A percentile compares a stretch with the other conserved stretches of the same genome.
phyloP scores from a whole-genome alignment of 2,797 vertebrate genomes.

The Falco cherrug region DNA sequence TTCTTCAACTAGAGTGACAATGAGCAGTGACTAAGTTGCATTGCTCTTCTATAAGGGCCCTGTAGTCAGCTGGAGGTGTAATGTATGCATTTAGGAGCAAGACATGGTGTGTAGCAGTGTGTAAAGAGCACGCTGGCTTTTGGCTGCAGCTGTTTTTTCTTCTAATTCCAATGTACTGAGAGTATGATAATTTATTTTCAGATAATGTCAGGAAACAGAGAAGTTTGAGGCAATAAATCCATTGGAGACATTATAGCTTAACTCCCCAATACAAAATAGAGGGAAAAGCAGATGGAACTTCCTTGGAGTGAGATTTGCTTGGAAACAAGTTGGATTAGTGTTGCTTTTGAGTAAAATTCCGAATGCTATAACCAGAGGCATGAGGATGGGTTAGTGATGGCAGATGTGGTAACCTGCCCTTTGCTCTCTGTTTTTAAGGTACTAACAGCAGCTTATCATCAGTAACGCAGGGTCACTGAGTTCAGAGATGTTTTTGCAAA shows the following conservation, averaged over 20 bases:
- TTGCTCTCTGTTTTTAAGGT: conserved; percentile 42
- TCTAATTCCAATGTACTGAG: neutral
- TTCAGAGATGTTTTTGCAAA: conserved; percentile 11
- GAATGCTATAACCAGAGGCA: neutral
- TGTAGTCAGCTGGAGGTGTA: neutral
- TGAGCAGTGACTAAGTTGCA: neutral
- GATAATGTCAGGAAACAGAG: neutral
- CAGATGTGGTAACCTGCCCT: conserved; percentile 43
- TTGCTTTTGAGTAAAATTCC: neutral
- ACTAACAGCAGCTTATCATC: conserved; percentile 1
- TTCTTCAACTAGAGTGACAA: neutral
- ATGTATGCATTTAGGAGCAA: neutral
- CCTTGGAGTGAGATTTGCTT: neutral
- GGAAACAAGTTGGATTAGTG: neutral
- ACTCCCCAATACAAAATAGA: neutral
- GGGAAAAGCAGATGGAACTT: neutral
- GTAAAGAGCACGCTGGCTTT: neutral
- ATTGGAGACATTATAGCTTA: neutral
- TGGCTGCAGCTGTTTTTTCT: neutral
- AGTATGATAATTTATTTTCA: neutral
- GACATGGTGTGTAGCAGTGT: neutral
- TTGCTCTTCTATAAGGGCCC: neutral
- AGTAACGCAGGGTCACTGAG: neutral
- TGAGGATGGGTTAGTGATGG: neutral
- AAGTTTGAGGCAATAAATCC: neutral